Evolutionary conservation across 2,113 vertebrate species (phyloP).

Genomic region (Anthoscopus minutus): DNA sequence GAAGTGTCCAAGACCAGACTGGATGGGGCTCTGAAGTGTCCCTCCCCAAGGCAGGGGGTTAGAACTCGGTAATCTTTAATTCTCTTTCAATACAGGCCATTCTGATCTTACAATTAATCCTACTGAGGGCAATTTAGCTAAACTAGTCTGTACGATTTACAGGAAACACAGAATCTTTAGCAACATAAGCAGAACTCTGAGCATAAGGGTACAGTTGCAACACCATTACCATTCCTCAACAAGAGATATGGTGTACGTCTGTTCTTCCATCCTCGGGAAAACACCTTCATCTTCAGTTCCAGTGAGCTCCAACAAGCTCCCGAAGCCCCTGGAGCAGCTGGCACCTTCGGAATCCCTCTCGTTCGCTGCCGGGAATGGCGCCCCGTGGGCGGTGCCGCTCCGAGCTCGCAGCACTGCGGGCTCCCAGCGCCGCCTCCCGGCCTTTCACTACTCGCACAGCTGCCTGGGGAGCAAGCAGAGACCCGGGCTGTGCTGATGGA

Average conservation of each 20-base stretch:
- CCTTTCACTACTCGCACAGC: accelerated
- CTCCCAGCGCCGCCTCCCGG: background rate
- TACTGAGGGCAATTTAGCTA: background rate
- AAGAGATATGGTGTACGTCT: accelerated
- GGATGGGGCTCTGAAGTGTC: background rate
- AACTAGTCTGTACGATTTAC: background rate
- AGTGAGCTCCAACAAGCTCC: background rate
- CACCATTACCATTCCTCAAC: background rate
- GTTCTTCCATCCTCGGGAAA: background rate
- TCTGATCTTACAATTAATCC: background rate
- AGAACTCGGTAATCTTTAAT: background rate
- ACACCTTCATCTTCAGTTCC: no score
- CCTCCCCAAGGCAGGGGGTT: background rate
- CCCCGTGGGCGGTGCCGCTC: background rate
- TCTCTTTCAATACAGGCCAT: background rate
- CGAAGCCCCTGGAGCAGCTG: accelerated
- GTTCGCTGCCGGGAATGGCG: accelerated
- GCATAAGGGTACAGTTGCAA: accelerated
- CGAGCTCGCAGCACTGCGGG: accelerated
- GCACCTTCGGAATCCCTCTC: accelerated
- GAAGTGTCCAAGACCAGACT: background rate
- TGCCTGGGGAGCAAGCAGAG: accelerated
- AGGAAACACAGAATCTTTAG: background rate
- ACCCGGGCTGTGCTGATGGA: accelerated
- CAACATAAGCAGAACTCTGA: accelerated